Evolutionary conservation across 2,888 invertebrate genomes (phyloP), one percentile per base, ranked within the genome.

Genomic region (Euzophera pinguis): DNA sequence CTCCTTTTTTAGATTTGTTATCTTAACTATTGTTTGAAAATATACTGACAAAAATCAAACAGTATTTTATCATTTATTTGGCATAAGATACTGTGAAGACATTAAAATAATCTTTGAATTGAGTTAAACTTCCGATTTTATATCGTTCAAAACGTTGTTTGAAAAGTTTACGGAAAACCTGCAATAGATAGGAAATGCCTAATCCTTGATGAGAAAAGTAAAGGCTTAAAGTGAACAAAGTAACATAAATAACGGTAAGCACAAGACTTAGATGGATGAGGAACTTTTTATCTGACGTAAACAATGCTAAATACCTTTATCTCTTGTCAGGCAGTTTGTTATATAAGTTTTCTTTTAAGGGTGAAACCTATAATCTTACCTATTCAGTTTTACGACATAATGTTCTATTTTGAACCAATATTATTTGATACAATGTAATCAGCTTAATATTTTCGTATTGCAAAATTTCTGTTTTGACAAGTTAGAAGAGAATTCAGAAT

Each of bases 201-300:
- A 68, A 73, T 64, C 67, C 63, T 62, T 63, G 67, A 65, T 69
- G 66, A 57, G 65, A 69, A 37, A 71, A 70, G 63, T 64, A 68
- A 69, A 69, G 71, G 69, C 69, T 73, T 74, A 71, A 69, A 73
- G 71, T 71, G 61, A 49, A 60, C 51, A 63, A 73, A 71, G 70
- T 61, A 73, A 73, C 73, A 71, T 77, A 76, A 77, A 77, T 75
- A 76, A 74, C 67, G 58, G 60, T 60, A 59, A 61, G 59, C 57
- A 60, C 58, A 48, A 50, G 67, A 56, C 61, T 70, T 63, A 65
- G 67, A 75, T 65, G 67, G 65, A 67, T 69, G 60, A 58, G 53
- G 59, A 77, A 73, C 59, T 75, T 77, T 74, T 73, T 76, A 76
- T 77, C 75, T 60, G 59, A 66, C 53, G 68, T 68, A 69, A 73